Conservation (phyloP, 2,797 vertebrate species). For the Lithobates sylvaticus region DNA sequence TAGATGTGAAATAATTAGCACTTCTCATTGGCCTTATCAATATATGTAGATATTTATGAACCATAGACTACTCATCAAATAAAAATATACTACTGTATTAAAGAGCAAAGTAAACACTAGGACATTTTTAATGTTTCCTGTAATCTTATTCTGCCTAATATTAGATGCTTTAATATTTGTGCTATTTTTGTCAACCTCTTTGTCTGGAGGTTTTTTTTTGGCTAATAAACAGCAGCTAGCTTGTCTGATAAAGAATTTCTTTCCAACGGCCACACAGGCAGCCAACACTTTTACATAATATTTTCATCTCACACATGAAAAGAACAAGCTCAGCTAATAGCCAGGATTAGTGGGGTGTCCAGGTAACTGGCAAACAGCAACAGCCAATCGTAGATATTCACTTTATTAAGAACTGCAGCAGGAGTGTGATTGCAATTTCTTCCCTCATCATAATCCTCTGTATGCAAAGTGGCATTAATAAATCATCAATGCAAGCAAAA, state of each 20-base stretch:
- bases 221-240: background rate
- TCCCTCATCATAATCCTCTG: constrained; percentile 39
- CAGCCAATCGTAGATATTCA: background rate
- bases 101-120: too few species aligned
- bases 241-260: background rate
- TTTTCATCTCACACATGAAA: constrained; percentile 8
- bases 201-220: background rate
- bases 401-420: background rate
- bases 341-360: background rate
- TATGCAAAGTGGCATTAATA: constrained; percentile 52
- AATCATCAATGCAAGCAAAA: constrained; percentile 49
- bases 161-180: background rate
- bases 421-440: constrained; percentile 26
- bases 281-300: constrained; percentile 21
- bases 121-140: background rate
- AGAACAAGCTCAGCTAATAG: constrained; percentile 36
- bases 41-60: too few species aligned
- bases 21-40: too few species aligned
- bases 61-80: too few species aligned
- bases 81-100: too few species aligned
- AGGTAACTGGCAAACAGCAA: background rate
- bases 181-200: background rate
- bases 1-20: too few species aligned
- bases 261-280: background rate
- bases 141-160: background rate